phyloP scores from a whole-genome alignment of 2,797 vertebrate genomes.

The Telmatherina bonti region DNA sequence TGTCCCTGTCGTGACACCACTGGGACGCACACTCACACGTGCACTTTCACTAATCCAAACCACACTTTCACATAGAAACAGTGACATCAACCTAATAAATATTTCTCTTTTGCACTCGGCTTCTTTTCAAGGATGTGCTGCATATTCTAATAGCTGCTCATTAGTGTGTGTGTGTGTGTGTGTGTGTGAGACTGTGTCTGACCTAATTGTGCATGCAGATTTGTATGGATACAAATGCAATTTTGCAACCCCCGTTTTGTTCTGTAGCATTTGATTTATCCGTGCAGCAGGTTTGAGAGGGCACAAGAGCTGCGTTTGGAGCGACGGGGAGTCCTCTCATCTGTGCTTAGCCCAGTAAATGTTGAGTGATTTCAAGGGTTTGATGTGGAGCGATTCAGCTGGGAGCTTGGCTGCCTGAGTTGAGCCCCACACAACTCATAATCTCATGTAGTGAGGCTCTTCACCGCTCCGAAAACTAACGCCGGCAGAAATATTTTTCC shows the following conservation, averaged over 20 bases:
- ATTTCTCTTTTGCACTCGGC: conserved; percentile 76
- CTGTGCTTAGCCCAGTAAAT: conserved; percentile 80
- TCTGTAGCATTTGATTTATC: conserved; percentile 29
- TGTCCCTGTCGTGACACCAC: conserved; percentile 72
- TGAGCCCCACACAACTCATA: conserved; percentile 63
- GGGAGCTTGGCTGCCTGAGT: conserved; percentile 72
- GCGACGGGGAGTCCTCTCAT: conserved; percentile 70
- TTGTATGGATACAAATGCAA: conserved; percentile 24
- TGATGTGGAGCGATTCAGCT: conserved; percentile 78
- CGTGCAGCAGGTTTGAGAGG: conserved; percentile 54
- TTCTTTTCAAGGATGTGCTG: conserved; percentile 63
- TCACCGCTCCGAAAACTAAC: conserved; percentile 37
- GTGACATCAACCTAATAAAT: conserved; percentile 76
- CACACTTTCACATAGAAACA: conserved; percentile 50
- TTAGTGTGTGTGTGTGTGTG: conserved; percentile 45
- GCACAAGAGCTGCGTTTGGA: conserved; percentile 36
- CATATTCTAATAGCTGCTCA: conserved; percentile 71
- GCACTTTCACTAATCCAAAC: conserved; percentile 36
- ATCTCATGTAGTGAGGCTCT: conserved; percentile 60
- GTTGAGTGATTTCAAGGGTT: conserved; percentile 78
- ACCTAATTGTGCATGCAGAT: conserved; percentile 26
- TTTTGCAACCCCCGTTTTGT: conserved; percentile 26
- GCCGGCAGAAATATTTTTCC: conserved; percentile 47
- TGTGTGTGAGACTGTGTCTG: conserved; percentile 40
- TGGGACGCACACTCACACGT: conserved; percentile 44